Base-by-base conservation (phyloP, 2,113 vertebrate genomes). In the Myotis yumanensis region DNA sequence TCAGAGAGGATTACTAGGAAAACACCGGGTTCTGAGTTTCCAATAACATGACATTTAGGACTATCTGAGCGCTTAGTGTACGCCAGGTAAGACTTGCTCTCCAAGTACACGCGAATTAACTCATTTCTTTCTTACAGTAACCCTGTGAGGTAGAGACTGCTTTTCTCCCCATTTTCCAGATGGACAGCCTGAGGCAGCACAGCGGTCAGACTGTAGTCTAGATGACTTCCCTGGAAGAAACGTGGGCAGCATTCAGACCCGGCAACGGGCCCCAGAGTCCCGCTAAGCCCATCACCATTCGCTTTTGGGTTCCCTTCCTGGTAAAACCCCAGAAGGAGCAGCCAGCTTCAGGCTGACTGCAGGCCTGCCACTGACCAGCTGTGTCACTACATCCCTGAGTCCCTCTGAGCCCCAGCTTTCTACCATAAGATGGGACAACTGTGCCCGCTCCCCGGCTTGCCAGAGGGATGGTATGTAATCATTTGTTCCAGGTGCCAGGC, bases 1-100 rank as follows among this genome's bases (percentile, higher is more conserved):
- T 95, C 20, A 40, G 69, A 91, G 86, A 66, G 43, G 28, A 85
- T 46, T 48, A 37, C 23, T 69, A 86, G 90, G 81, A 79, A 95
- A 52, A 82, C 22, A 4, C 25, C 4, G 18, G 15, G 7, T 40
- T 62, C 32, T 20, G 9, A 59, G 54, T 91, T 80, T 80, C 72
- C 7, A 54, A 37, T 54, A 43, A 82, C 6, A 57, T 3, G 16
- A 54, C 28, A 37, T 32, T 72, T 48, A 35, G 79, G 46, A 48
- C 46, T 46, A 46, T 87, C 46, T 62, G 62, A 91, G 68, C 14
- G 54, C 57, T 82, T n/a, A 43, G 9, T 25, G 2, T 54, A 22
- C 8, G 8, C 28, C 40, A 16, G 28, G 28, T 32, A n/a, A 43
- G 37, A 62, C 15, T 48, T 30, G 32, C 69, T n/a, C 32, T 14